phyloP scores from a whole-genome alignment of 2,888 invertebrate genomes.

The Zygogramma bicolorata region DNA sequence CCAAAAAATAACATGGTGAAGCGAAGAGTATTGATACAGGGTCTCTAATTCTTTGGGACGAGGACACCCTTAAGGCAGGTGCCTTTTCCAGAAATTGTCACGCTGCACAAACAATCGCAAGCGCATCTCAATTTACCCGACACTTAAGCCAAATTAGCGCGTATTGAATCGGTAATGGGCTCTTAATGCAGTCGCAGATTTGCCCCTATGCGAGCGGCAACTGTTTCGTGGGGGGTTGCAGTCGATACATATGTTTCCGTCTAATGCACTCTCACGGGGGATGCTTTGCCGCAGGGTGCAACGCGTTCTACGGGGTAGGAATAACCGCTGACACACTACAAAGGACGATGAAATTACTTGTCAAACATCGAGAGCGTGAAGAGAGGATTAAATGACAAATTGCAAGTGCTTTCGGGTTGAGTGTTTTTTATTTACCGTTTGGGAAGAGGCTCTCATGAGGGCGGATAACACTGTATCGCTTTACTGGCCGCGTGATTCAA shows the following conservation, averaged over 20 bases:
- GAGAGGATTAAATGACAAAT: constrained; percentile 63
- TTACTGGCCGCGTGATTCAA: too few species aligned
- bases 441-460: not conserved
- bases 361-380: constrained; percentile 60
- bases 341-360: constrained; percentile 57
- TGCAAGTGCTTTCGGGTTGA: constrained; percentile 54
- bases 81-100: not conserved
- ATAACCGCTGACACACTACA: constrained; percentile 22
- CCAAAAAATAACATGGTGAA: too few species aligned
- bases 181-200: constrained; percentile 62
- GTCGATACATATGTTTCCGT: constrained; percentile 62
- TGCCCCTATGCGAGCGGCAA: constrained; percentile 52
- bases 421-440: constrained; percentile 55
- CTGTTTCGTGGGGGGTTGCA: constrained; percentile 52
- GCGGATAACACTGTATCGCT: not conserved
- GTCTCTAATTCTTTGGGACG: too few species aligned
- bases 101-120: constrained; percentile 22
- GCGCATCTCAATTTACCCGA: constrained; percentile 39
- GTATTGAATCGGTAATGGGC: constrained; percentile 62
- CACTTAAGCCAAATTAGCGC: constrained; percentile 58
- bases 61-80: not conserved
- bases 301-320: not conserved
- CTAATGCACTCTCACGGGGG: constrained; percentile 54
- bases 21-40: too few species aligned
- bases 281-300: constrained; percentile 27